These are phyloP conservation scores for Mamestra configurata DNA, from an alignment of 1,140 invertebrate species.

Conservation along the genomic window DNA sequence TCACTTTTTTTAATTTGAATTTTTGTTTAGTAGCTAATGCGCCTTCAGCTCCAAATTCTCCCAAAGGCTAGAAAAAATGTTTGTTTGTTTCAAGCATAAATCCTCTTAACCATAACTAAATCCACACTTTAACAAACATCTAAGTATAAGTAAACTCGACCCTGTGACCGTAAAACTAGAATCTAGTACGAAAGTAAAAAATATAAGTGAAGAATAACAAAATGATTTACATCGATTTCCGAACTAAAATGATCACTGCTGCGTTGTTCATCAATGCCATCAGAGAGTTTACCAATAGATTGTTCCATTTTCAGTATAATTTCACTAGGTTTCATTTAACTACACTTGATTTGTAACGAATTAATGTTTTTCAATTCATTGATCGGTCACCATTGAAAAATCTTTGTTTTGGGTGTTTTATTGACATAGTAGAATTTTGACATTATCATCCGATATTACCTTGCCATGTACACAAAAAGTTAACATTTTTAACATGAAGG, in stretches of 20 bases:
- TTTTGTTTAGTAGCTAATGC: not conserved
- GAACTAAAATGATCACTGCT: not conserved
- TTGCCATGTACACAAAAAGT: not conserved
- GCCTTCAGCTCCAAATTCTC: not conserved
- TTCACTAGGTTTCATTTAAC: not conserved
- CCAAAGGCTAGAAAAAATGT: slow-evolving; percentile 26
- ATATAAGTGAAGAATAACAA: not conserved
- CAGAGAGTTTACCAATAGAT: not conserved
- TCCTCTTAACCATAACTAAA: no score
- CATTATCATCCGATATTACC: not conserved
- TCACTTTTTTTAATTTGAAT: slow-evolving; percentile 11
- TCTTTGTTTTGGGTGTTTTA: not conserved
- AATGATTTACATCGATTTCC: slow-evolving; percentile 15
- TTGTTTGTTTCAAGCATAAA: not conserved
- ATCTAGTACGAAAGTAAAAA: not conserved
- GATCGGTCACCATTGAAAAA: not conserved
- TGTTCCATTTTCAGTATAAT: not conserved
- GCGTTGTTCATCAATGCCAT: not conserved
- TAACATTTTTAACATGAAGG: not conserved
- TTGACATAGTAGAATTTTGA: slow-evolving; percentile 39
- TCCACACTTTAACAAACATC: no score
- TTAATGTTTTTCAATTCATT: not conserved
- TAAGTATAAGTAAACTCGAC: no score
- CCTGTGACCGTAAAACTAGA: not conserved
- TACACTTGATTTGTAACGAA: not conserved